These are phyloP conservation scores for Palloptera scutellata DNA, from an alignment of 2,888 invertebrate genomes.

Conservation along the genomic window DNA sequence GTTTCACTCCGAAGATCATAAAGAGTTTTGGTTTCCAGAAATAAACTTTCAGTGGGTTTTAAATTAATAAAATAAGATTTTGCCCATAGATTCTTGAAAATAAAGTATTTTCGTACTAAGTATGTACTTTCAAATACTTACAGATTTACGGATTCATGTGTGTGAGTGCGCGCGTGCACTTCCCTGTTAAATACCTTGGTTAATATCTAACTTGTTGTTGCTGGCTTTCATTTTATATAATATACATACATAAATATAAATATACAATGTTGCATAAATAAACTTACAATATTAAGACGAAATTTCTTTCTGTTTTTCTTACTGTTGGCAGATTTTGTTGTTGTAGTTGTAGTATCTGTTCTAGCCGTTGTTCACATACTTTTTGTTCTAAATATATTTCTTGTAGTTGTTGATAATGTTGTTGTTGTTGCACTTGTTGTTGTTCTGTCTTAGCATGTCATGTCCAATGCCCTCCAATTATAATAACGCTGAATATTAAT, in stretches of 20 bases:
- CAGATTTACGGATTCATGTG: background rate
- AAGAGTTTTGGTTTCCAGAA: too few relatives aligned
- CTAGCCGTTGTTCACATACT: too few relatives aligned
- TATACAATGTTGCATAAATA: constrained; percentile 4
- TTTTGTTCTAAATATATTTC: constrained; percentile 28
- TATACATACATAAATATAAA: too few relatives aligned
- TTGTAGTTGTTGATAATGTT: constrained; percentile 39
- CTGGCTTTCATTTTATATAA: background rate
- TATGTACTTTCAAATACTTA: too few relatives aligned
- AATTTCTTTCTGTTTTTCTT: constrained; percentile 40
- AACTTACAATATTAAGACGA: constrained; percentile 49
- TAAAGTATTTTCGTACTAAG: too few relatives aligned
- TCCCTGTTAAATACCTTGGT: background rate
- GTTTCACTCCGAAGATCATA: too few relatives aligned
- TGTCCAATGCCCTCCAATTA: constrained; percentile 52
- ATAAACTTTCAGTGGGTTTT: too few relatives aligned
- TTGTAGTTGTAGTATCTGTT: constrained; percentile 9
- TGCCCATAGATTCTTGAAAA: too few relatives aligned
- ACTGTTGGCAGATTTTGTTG: constrained; percentile 21
- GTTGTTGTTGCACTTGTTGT: constrained; percentile 22
- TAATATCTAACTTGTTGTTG: background rate
- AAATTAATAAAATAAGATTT: too few relatives aligned
- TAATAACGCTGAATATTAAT: constrained; percentile 52
- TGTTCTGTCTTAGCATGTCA: constrained; percentile 52
- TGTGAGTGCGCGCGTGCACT: background rate